Percentiles rank a stretch among this genome's conserved stretches.
Conservation (phyloP, 1,140 invertebrate species). For the Plodia interpunctella region DNA sequence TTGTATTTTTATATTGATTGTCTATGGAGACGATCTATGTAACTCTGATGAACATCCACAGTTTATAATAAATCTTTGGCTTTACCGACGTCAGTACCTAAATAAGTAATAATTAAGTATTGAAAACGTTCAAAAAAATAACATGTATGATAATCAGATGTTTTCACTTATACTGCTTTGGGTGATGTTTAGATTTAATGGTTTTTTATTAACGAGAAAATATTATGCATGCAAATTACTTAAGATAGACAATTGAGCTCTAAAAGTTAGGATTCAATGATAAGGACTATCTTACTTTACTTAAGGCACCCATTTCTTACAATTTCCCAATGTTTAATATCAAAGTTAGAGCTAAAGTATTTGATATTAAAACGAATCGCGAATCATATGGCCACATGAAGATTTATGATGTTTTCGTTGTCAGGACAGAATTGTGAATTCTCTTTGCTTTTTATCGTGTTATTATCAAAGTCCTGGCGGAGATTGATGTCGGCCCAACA, state of each 20-base stretch:
- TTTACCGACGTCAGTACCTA: too few relatives aligned
- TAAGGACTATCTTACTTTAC: background rate
- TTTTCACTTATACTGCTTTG: too few relatives aligned
- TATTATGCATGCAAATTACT: background rate
- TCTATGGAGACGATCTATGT: too few relatives aligned
- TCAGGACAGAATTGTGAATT: background rate
- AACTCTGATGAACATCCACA: too few relatives aligned
- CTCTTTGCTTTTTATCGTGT: background rate
- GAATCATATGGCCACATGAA: background rate
- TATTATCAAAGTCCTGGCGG: background rate
- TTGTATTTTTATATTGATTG: too few relatives aligned
- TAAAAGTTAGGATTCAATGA: background rate
- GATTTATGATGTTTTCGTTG: constrained; percentile 1
- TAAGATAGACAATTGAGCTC: background rate
- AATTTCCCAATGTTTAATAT: background rate
- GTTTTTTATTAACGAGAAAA: background rate
- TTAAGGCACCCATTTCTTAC: background rate
- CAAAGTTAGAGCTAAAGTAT: background rate
- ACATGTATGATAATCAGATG: too few relatives aligned
- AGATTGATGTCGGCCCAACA: background rate
- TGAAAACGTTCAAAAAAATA: too few relatives aligned
- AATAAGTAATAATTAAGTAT: too few relatives aligned
- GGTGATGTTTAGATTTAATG: too few relatives aligned
- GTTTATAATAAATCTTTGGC: too few relatives aligned
- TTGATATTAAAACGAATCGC: background rate